phyloP scores from a whole-genome alignment of 2,888 invertebrate species.

The Drosophila seclusa region DNA sequence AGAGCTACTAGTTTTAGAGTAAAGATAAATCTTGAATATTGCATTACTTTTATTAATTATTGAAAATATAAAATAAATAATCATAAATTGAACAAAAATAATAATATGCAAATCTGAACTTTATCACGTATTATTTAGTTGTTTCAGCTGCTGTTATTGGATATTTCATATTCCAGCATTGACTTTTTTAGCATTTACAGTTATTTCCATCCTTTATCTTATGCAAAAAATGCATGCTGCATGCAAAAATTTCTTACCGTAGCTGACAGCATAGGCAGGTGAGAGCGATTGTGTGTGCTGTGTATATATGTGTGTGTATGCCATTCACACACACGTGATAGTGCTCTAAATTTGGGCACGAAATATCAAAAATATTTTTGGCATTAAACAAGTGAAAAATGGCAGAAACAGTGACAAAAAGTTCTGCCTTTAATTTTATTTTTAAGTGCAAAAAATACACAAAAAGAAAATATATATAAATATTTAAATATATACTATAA shows the following conservation, averaged over 20 bases:
- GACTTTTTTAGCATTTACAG: background rate
- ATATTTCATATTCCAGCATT: conserved; percentile 10
- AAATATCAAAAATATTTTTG: conserved; percentile 57
- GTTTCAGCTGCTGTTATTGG: background rate
- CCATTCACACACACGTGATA: conserved; percentile 66
- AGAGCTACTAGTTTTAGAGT: conserved; percentile 5
- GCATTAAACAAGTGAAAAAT: conserved; percentile 56
- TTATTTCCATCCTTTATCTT: conserved; percentile 67
- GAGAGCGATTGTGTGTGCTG: conserved; percentile 16
- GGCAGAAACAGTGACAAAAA: conserved; percentile 26
- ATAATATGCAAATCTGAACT: background rate
- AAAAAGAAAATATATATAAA: conserved; percentile 6
- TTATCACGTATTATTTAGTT: background rate
- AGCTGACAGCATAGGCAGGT: conserved; percentile 54
- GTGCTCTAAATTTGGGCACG: conserved; percentile 74
- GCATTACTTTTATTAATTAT: too few relatives aligned
- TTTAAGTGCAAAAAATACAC: conserved; percentile 5
- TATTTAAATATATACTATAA: conserved; percentile 46
- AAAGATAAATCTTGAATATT: conserved; percentile 9
- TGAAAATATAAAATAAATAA: background rate
- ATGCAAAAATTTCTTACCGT: conserved; percentile 53
- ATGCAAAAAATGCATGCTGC: conserved; percentile 76
- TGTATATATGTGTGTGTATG: conserved; percentile 23
- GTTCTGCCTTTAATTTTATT: conserved; percentile 44
- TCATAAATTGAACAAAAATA: background rate